Base-by-base conservation (phyloP, 2,888 invertebrate species). In the Geophilus truncorum region DNA sequence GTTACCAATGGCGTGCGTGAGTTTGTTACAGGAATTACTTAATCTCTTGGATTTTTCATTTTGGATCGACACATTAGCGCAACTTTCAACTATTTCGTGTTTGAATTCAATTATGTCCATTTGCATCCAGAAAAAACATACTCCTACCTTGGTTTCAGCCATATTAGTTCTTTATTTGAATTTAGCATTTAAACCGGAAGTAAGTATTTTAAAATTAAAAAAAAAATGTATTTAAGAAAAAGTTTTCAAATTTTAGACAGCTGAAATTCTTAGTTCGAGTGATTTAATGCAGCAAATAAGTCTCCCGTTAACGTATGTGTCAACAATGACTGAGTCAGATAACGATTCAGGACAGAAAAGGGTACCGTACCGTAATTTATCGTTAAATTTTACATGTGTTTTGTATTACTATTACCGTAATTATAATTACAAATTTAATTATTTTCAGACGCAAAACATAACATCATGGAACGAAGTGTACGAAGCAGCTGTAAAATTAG, bases 401-500 rank as follows among this genome's bases (percentile, higher is more conserved):
- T n/a, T n/a, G n/a, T n/a, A n/a, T n/a, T n/a, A n/a, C n/a, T n/a
- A n/a, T n/a, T n/a, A n/a, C n/a, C n/a, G n/a, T 75, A 32, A 6
- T 77, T 10, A 32, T 9, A 77, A 18, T 15, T 5, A 32, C 7
- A 21, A 15, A 30, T 21, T 21, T 77, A 4, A 9, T 77, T 32
- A 2, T 36, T 77, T 77, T 4, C 75, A 77, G 77, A 1, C 21
- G 15, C 28, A 32, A 79, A 34, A 79, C 25, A 1, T 18, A 25
- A 6, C 79, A 1, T 28, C 70, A 3, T 80, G 80, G 80, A 15
- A 7, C 25, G 34, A 36, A 4, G 84, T 87, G 4, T 87, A 86
- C 82, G 85, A 86, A 82, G 84, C 85, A 25, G 84, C 84, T 81
- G 77, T 87, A 30, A 85, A 85, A 70, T 84, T 87, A 30, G 85